These are phyloP conservation scores for Oenanthe melanoleuca DNA, from an alignment of 2,113 vertebrate genomes.

Conservation along the genomic window DNA sequence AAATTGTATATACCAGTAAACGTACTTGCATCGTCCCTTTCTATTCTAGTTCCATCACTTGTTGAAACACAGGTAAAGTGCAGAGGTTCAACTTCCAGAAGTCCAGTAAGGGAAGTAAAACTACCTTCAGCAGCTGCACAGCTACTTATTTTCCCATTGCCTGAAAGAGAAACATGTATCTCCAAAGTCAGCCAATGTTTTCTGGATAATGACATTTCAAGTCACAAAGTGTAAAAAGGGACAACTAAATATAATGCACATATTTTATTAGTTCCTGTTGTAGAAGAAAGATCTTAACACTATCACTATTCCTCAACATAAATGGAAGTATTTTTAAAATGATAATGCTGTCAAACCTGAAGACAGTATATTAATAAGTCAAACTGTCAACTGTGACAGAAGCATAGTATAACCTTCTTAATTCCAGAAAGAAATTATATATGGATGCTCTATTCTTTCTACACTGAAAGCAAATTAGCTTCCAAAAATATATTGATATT, in stretches of 20 bases:
- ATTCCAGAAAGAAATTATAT: not conserved
- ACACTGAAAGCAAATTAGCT: not conserved
- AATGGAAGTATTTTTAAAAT: not conserved
- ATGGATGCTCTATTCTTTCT: not conserved
- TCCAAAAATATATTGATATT: not conserved
- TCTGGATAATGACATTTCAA: not conserved
- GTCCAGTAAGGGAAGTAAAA: conserved; percentile 96
- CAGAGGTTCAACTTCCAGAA: conserved; percentile 96
- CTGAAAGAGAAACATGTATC: conserved; percentile 70
- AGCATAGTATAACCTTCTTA: not conserved
- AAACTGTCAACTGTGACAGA: not conserved
- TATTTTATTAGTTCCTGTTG: not conserved
- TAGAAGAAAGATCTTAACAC: not conserved
- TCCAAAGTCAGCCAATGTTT: not conserved
- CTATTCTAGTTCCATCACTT: conserved; percentile 98
- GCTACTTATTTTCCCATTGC: conserved; percentile 93
- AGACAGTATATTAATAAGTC: not conserved
- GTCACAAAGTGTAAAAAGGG: not conserved
- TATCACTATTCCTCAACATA: not conserved
- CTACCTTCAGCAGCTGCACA: conserved; percentile 96
- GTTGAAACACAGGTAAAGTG: conserved; percentile 99
- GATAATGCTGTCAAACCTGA: not conserved
- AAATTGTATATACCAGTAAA: conserved; percentile 91
- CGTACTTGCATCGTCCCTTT: conserved; percentile 99
- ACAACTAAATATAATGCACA: not conserved